Conservation (phyloP, 1,140 invertebrate species). For the Medauroidea extradentata region DNA sequence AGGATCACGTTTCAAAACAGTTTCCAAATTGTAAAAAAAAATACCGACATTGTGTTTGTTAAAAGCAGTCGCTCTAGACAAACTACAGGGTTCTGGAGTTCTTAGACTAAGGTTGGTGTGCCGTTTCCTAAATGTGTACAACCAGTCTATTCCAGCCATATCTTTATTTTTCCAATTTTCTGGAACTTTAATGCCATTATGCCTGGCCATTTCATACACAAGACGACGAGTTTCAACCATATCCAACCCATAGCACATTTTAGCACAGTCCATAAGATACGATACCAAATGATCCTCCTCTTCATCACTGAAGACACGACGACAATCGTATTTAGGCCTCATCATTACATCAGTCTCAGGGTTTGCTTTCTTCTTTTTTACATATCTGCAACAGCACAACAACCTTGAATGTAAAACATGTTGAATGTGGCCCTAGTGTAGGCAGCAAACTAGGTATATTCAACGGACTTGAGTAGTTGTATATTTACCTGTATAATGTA, state of each 20-base stretch:
- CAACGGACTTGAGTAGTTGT: too few relatives aligned
- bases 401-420: too few relatives aligned
- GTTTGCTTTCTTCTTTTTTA: background rate
- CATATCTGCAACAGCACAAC: too few relatives aligned
- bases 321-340: background rate
- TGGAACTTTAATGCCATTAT: conserved; percentile 2
- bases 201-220: background rate
- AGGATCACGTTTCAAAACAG: background rate
- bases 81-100: background rate
- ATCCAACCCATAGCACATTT: conserved; percentile 3
- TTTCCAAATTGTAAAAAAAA: conserved; percentile 5
- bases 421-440: too few relatives aligned
- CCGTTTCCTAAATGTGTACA: too few relatives aligned
- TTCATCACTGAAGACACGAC: background rate
- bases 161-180: background rate
- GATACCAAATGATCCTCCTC: background rate
- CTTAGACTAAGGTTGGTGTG: background rate
- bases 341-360: too few relatives aligned
- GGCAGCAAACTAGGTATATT: too few relatives aligned
- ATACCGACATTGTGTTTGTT: conserved; percentile 1
- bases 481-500: too few relatives aligned
- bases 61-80: background rate
- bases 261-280: background rate
- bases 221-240: background rate
- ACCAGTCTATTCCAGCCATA: too few relatives aligned